These are phyloP conservation scores for Tetragonula carbonaria DNA, from an alignment of 2,888 invertebrate species.

Conservation along the genomic window DNA sequence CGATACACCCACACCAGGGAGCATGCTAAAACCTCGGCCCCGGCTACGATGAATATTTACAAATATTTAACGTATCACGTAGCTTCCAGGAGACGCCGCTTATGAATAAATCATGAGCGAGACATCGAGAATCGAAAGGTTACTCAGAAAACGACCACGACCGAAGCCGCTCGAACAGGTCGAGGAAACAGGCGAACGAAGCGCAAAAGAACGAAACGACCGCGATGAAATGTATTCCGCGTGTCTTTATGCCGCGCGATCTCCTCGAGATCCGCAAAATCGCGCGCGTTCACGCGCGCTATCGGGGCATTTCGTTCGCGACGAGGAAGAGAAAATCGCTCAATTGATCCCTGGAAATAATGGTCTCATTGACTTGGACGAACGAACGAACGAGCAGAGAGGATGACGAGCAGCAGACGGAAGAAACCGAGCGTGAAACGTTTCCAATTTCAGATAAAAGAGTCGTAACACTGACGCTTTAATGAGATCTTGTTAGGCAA, in stretches of 20 bases:
- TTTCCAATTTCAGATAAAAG: background rate
- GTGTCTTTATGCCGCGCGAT: background rate
- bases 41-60: constrained; percentile 52
- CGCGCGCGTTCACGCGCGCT: constrained; percentile 1
- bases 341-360: constrained; percentile 42
- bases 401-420: background rate
- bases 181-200: background rate
- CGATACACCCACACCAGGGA: background rate
- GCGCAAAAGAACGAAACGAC: background rate
- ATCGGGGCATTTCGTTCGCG: background rate
- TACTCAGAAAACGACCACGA: constrained; percentile 5
- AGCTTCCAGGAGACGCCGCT: constrained; percentile 26
- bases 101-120: constrained; percentile 54
- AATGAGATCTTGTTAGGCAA: constrained; percentile 33
- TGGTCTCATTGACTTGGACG: constrained; percentile 20
- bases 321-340: background rate
- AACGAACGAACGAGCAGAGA: background rate
- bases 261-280: constrained; percentile 3
- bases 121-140: constrained; percentile 37
- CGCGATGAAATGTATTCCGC: constrained; percentile 24
- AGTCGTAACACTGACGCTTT: constrained; percentile 6
- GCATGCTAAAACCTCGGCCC: constrained; percentile 15
- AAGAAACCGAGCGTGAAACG: constrained; percentile 23
- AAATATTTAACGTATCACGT: constrained; percentile 58
- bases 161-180: constrained; percentile 1